phyloP scores from a whole-genome alignment of 2,113 vertebrate genomes.

The Megaceryle torquata region DNA sequence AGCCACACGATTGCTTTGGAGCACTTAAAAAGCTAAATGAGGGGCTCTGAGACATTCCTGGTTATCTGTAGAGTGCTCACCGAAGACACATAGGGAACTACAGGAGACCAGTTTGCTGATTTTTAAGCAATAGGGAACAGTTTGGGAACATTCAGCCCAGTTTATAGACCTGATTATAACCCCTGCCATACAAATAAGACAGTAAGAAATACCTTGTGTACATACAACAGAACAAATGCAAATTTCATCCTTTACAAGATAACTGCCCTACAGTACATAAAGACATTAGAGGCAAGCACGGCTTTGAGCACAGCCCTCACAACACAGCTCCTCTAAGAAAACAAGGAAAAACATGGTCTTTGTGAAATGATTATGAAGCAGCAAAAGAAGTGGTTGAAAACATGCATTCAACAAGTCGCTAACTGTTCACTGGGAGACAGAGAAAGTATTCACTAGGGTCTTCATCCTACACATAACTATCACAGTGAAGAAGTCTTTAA shows the following conservation, averaged over 20 bases:
- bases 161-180: background rate
- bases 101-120: background rate
- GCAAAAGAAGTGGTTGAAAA: background rate
- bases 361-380: background rate
- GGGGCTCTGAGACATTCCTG: background rate
- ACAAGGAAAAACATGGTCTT: background rate
- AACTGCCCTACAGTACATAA: background rate
- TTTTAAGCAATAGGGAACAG: background rate
- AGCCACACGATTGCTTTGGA: background rate
- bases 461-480: background rate
- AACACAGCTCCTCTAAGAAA: background rate
- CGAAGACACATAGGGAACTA: background rate
- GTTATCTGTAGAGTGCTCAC: background rate
- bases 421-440: background rate
- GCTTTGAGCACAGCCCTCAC: background rate
- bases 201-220: background rate
- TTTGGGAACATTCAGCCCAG: background rate
- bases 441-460: background rate
- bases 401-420: fast-evolving
- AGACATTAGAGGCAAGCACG: background rate
- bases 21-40: background rate
- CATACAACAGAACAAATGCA: background rate
- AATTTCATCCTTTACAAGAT: background rate
- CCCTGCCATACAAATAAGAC: background rate
- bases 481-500: background rate